Evolutionary conservation across 2,888 invertebrate genomes (phyloP), one percentile per base, ranked within the genome.

Genomic region (Hypena proboscidalis): DNA sequence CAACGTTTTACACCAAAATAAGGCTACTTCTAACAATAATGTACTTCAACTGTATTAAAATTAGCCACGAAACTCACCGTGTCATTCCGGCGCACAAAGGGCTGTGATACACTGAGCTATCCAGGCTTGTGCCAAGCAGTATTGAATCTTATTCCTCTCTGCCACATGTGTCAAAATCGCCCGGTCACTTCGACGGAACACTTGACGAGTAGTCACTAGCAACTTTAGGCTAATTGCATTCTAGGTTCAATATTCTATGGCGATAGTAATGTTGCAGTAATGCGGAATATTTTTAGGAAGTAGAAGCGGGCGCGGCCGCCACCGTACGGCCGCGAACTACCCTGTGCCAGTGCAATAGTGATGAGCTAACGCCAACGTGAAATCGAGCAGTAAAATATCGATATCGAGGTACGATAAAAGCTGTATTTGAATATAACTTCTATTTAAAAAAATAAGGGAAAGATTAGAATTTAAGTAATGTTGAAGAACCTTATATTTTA

Each of bases 101-200:
- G 61, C 67, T 73, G 64, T 59, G 62, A 43, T 59, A 70, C 70
- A 70, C 67, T 62, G 55, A 80, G 76, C 87, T 89, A 90, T 77
- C 88, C 90, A 64, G 90, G 90, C 85, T 85, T 86, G 64, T 84
- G 87, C 89, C 89, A 89, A 80, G 86, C 89, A 56, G 80, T 84
- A 78, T 83, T 77, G 74, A 86, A 89, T 81, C 84, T 80, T 84
- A 85, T 81, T 59, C 83, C 84, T 55, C 73, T 77, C 66, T 68
- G 85, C 90, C 85, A 89, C 90, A 90, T 90, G 90, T 85, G 89
- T 88, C 77, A 84, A 70, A 81, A 77, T 81, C 76, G 72, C 68
- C 48, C 50, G 57, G 62, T 62, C 64, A 58, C 56, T 66, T 48
- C 31, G 6, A 49, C 39, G 36, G 53, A 64, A 66, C 80, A 76